Conservation (phyloP, 2,113 vertebrate genomes). For the Erythrocercus mccallii region DNA sequence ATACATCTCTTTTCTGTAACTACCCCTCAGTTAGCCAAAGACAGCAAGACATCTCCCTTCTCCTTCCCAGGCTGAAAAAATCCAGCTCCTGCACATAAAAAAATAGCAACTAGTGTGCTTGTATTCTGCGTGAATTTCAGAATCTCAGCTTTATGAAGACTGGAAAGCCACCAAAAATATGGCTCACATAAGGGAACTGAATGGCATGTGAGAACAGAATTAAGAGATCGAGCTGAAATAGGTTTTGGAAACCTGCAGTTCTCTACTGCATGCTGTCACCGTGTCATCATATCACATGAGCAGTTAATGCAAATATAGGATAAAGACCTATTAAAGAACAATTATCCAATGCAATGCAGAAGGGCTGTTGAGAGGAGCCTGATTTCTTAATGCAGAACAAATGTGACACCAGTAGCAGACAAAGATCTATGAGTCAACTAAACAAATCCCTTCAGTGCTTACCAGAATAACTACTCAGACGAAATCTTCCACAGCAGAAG, state of each 20-base stretch:
- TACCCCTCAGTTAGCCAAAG: background rate
- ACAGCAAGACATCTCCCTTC: background rate
- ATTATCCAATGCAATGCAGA: background rate
- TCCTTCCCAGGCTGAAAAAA: background rate
- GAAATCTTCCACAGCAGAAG: conserved; percentile 75
- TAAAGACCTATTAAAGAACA: background rate
- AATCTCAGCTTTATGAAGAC: background rate
- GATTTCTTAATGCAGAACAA: background rate
- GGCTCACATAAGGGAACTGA: background rate
- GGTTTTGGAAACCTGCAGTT: background rate
- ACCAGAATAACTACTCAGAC: conserved; percentile 80
- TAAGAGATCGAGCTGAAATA: background rate
- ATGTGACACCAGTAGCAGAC: background rate
- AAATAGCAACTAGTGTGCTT: background rate
- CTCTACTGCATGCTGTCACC: background rate
- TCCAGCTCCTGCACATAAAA: background rate
- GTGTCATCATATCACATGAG: background rate
- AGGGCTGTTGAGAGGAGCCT: background rate
- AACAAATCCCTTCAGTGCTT: conserved; percentile 28
- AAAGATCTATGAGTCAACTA: background rate
- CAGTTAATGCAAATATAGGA: background rate
- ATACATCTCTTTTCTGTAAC: background rate
- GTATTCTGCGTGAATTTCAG: background rate
- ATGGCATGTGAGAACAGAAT: background rate
- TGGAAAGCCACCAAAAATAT: background rate